These are phyloP conservation scores for Coptotermes formosanus DNA, from an alignment of 1,140 invertebrate genomes.

Conservation along the genomic window DNA sequence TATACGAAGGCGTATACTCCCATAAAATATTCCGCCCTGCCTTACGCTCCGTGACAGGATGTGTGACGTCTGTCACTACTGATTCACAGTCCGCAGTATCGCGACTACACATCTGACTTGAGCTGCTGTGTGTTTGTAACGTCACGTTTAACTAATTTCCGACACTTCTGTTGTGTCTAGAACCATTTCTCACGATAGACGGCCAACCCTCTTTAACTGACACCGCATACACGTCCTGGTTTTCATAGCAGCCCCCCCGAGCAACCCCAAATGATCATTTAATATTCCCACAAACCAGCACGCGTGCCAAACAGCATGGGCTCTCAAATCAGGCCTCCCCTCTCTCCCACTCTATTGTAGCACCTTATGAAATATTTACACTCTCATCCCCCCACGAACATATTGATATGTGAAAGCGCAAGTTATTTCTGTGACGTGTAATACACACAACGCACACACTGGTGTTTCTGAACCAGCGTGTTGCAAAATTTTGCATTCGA, in stretches of 20 bases:
- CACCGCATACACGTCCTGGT: slow-evolving; percentile 1
- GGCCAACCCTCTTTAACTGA: not conserved
- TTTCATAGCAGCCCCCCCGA: not conserved
- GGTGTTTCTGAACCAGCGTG: too few species aligned
- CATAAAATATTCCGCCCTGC: too few species aligned
- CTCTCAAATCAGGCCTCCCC: not conserved
- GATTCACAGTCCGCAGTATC: too few species aligned
- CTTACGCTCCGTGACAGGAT: too few species aligned
- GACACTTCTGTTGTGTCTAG: slow-evolving; percentile 4
- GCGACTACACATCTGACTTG: not conserved
- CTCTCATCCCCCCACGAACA: not conserved
- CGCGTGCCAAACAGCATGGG: slow-evolving; percentile 6
- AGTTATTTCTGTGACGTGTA: too few species aligned
- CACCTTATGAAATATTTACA: slow-evolving; percentile 17
- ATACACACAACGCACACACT: too few species aligned
- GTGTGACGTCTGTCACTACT: too few species aligned
- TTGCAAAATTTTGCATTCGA: too few species aligned
- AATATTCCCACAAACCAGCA: slow-evolving; percentile 11
- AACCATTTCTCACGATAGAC: not conserved
- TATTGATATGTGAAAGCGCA: too few species aligned
- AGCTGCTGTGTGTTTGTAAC: not conserved
- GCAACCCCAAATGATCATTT: slow-evolving; percentile 1
- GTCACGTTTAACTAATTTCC: not conserved
- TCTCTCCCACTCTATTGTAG: not conserved
- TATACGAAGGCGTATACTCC: too few species aligned